These are phyloP conservation scores for Piezodorus guildinii DNA, from an alignment of 1,140 invertebrate genomes.

Conservation along the genomic window DNA sequence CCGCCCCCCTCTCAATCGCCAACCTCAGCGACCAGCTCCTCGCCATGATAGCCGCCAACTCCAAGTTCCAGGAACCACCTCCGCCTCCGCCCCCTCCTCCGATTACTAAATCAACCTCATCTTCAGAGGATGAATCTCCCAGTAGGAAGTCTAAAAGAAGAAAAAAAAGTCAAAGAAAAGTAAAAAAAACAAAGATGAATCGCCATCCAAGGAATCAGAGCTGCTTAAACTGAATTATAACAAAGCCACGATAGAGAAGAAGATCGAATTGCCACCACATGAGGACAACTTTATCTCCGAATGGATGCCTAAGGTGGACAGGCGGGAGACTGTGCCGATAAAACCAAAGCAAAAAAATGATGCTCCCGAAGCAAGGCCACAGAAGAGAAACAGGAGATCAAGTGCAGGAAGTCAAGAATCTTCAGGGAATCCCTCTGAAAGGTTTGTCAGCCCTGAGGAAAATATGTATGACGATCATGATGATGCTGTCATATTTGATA, in stretches of 20 bases:
- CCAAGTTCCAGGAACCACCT: slow-evolving; percentile 26
- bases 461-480: background rate
- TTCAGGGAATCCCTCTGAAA: background rate
- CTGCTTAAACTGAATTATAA: slow-evolving; percentile 4
- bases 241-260: background rate
- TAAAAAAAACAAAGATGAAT: slow-evolving; percentile 16
- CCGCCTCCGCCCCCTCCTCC: slow-evolving; percentile 12
- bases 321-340: background rate
- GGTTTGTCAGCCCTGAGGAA: background rate
- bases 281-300: slow-evolving; percentile 4
- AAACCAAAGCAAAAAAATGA: background rate
- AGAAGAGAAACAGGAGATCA: background rate
- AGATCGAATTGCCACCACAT: background rate
- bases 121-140: background rate
- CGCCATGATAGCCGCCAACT: slow-evolving; percentile 17
- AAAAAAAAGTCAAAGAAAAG: slow-evolving; percentile 20
- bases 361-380: background rate
- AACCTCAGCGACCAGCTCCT: slow-evolving; percentile 18
- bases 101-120: slow-evolving; percentile 1
- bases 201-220: background rate
- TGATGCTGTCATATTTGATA: background rate
- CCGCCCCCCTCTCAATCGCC: background rate
- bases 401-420: background rate
- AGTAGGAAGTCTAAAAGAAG: slow-evolving; percentile 18
- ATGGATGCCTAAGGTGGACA: slow-evolving; percentile 6